phyloP scores from a whole-genome alignment of 2,113 vertebrate genomes.

The Progne subis region DNA sequence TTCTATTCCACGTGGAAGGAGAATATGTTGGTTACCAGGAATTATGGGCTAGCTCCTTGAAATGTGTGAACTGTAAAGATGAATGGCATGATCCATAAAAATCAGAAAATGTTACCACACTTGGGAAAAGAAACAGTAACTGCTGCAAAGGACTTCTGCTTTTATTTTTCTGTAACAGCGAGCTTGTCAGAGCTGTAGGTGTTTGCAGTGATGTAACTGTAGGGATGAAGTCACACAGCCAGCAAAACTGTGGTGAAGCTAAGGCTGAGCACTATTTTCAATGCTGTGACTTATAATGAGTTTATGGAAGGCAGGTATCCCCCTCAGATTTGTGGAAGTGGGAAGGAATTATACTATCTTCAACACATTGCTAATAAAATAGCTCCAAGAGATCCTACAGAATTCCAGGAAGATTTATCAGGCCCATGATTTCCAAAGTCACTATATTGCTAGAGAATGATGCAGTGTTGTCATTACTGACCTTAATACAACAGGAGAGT shows the following conservation, averaged over 20 bases:
- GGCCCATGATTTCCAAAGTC: neutral
- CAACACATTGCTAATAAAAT: neutral
- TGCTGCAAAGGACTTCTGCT: neutral
- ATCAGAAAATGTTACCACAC: neutral
- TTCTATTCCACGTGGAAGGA: neutral
- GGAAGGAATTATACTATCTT: neutral
- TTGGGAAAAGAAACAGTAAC: neutral
- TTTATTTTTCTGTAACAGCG: neutral
- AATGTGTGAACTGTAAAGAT: neutral
- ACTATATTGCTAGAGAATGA: neutral
- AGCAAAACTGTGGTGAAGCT: neutral
- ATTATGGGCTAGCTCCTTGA: neutral
- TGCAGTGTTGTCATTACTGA: neutral
- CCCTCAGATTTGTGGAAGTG: neutral
- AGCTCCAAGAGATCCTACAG: neutral
- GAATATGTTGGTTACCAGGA: neutral
- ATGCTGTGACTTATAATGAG: neutral
- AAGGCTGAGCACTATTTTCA: neutral
- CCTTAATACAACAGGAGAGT: neutral
- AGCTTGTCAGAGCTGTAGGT: neutral
- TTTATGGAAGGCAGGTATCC: neutral
- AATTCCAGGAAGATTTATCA: neutral
- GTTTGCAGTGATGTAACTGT: neutral
- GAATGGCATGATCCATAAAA: neutral
- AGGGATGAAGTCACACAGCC: neutral